These are phyloP conservation scores for Drosophila sechellia DNA, from an alignment of 1,140 invertebrate species.

Conservation along the genomic window DNA sequence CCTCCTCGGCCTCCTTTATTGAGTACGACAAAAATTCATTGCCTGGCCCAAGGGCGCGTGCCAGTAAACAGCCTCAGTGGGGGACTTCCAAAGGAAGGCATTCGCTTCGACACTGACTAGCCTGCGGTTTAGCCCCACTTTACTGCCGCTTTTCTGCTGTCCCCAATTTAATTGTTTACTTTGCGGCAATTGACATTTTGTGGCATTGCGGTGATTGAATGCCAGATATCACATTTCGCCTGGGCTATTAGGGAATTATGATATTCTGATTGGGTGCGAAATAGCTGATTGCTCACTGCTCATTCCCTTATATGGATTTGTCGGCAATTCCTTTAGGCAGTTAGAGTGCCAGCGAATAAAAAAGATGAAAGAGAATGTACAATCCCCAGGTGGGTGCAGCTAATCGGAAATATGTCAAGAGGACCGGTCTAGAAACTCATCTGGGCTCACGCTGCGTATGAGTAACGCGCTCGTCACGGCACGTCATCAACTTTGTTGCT, in stretches of 20 bases:
- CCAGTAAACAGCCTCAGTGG: constrained; percentile 52
- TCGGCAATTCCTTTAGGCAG: constrained; percentile 11
- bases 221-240: constrained; percentile 35
- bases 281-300: not conserved
- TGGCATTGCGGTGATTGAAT: constrained; percentile 56
- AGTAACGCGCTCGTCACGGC: constrained; percentile 48
- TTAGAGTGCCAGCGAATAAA: not conserved
- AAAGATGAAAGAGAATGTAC: not conserved
- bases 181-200: constrained; percentile 64
- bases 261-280: constrained; percentile 25
- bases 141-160: not conserved
- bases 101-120: constrained; percentile 21
- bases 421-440: constrained; percentile 45
- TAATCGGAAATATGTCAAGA: constrained; percentile 59
- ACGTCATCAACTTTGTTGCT: constrained; percentile 48
- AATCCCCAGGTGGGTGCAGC: constrained; percentile 23
- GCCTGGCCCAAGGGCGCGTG: constrained; percentile 57
- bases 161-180: constrained; percentile 72
- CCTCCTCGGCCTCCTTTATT: constrained; percentile 48
- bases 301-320: constrained; percentile 10
- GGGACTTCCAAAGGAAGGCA: constrained; percentile 26
- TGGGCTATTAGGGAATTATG: constrained; percentile 62
- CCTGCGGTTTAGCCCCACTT: constrained; percentile 24
- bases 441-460: constrained; percentile 51
- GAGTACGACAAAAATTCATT: constrained; percentile 73